Evolutionary conservation across 2,113 vertebrate species (phyloP), one percentile per base, ranked within the genome.

Genomic region (Catharus fuscescens): DNA sequence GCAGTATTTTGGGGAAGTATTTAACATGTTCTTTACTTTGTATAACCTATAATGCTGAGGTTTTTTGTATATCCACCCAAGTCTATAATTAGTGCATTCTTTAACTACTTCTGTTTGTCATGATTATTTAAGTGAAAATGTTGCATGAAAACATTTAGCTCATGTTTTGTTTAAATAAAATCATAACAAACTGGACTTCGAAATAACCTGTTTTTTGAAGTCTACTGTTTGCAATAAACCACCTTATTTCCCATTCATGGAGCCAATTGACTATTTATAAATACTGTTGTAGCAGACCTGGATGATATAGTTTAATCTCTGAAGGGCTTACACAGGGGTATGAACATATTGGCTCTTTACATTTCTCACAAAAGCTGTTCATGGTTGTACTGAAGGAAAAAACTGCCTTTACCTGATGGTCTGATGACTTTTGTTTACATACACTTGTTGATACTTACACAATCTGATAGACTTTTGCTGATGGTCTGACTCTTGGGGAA

Each of bases 1-100:
- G 95, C 97, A 98, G 98, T 99, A 96, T 98, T 98, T 97, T 72
- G 74, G 93, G 91, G 95, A 97, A 90, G 91, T 97, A 95, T 98
- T 97, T 83, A 94, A 96, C 84, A 76, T 92, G 86, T 97, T 96
- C 95, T 96, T 97, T 97, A 91, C 95, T 98, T 98, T 98, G 96
- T 98, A 97, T 93, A 98, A 98, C 90, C 96, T 97, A 62, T 88
- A 92, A 95, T 95, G 92, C 92, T 95, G 95, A 97, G 66, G 17
- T 89, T 96, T 97, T 98, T 95, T 97, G 90, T 97, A 96, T 94
- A 92, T 95, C 83, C 81, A 88, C 59, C 83, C 56, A 90, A 45
- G 76, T 86, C 82, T 97, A 65, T 92, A 83, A 89, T 87, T 97
- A 96, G 78, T 95, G 90, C 32, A 64, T 95, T 96, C 95, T 93